These are phyloP conservation scores for Eristalinus aeneus DNA, from an alignment of 2,888 invertebrate genomes.

Conservation along the genomic window DNA sequence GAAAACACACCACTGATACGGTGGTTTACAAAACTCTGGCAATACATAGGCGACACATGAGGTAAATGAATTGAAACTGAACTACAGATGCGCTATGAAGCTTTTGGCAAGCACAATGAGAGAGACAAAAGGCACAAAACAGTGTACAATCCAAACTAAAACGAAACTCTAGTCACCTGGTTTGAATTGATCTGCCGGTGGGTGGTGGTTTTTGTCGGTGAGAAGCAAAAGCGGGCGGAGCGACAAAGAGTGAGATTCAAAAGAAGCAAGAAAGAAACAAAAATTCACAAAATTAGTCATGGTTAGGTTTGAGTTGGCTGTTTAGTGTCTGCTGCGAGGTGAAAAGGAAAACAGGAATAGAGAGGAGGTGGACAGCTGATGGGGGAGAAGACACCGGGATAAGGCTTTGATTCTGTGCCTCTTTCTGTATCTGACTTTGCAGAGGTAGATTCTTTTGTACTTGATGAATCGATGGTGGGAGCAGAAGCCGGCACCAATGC, in stretches of 20 bases:
- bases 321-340: neutral
- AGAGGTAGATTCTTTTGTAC: too few relatives aligned
- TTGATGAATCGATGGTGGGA: too few relatives aligned
- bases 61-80: constrained; percentile 42
- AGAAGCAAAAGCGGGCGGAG: constrained; percentile 28
- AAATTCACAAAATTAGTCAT: constrained; percentile 1
- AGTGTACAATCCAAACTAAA: constrained; percentile 43
- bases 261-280: constrained; percentile 2
- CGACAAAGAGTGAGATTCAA: constrained; percentile 1
- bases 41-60: constrained; percentile 32
- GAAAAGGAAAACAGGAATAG: neutral
- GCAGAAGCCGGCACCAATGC: too few relatives aligned
- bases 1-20: neutral
- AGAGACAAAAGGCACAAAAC: constrained; percentile 21
- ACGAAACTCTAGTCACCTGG: constrained; percentile 61
- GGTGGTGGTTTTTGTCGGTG: too few relatives aligned
- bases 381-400: too few relatives aligned
- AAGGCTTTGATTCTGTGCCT: too few relatives aligned
- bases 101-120: constrained; percentile 20
- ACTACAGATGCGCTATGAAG: constrained; percentile 52
- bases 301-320: neutral
- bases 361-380: too few relatives aligned
- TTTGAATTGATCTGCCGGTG: constrained; percentile 65
- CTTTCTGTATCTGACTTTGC: too few relatives aligned
- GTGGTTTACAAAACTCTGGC: constrained; percentile 17